Evolutionary conservation across 2,888 invertebrate species (phyloP).

Genomic region (Dasysyrphus albostriatus): DNA sequence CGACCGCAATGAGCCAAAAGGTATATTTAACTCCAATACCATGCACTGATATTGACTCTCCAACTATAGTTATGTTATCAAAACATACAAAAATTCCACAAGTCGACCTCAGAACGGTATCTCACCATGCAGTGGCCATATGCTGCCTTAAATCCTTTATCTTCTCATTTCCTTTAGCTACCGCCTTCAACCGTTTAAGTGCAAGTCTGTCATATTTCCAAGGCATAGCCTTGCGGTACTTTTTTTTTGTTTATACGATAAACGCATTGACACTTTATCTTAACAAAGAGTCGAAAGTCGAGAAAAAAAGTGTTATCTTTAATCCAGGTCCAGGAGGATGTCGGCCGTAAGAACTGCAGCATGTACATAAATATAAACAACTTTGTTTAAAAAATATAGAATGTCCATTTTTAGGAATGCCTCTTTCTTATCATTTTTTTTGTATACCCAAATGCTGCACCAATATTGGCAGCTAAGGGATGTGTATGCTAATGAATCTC

Average conservation of each 20-base stretch:
- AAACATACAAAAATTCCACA: constrained; percentile 42
- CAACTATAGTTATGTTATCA: constrained; percentile 36
- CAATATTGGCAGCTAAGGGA: constrained; percentile 52
- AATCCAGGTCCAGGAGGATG: constrained; percentile 24
- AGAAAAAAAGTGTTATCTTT: constrained; percentile 27
- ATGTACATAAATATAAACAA: constrained; percentile 54
- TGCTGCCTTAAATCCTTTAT: constrained; percentile 68
- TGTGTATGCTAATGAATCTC: constrained; percentile 65
- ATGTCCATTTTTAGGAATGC: constrained; percentile 45
- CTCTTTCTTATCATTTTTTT: not conserved
- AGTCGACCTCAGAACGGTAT: constrained; percentile 33
- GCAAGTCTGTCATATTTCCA: not conserved
- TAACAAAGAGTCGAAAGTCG: constrained; percentile 17
- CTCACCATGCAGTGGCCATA: constrained; percentile 65
- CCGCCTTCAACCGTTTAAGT: not conserved
- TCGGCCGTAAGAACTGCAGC: constrained; percentile 13
- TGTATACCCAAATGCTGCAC: constrained; percentile 36
- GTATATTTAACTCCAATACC: constrained; percentile 4
- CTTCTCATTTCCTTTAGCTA: constrained; percentile 2
- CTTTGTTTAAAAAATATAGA: not conserved
- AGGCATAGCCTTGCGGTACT: constrained; percentile 5
- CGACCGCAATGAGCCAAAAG: not conserved
- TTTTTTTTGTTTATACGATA: constrained; percentile 58
- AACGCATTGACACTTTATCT: constrained; percentile 67
- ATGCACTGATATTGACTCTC: not conserved